Percentiles rank a stretch among this genome's conserved stretches.
These are phyloP conservation scores for Drosophila orosa DNA, from an alignment of 1,140 invertebrate species.

Conservation along the genomic window DNA sequence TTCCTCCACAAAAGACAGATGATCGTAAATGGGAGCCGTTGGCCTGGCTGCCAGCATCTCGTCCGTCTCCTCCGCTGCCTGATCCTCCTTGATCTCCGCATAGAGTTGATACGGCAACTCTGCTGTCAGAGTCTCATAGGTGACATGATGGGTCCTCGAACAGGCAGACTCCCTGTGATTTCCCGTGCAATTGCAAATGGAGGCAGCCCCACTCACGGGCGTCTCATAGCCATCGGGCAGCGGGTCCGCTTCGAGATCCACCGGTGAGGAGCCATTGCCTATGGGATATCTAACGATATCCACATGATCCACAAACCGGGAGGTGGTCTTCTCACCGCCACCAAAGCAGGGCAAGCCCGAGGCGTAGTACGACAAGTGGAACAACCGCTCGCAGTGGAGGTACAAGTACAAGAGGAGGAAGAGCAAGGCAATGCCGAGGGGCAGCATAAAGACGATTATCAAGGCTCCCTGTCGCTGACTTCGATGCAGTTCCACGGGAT, in stretches of 20 bases:
- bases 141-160: conserved; percentile 64
- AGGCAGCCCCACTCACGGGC: conserved; percentile 63
- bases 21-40: conserved; percentile 68
- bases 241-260: conserved; percentile 30
- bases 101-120: conserved; percentile 72
- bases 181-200: conserved; percentile 70
- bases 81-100: conserved; percentile 70
- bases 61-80: background rate
- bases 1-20: conserved; percentile 51
- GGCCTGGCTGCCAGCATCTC: background rate
- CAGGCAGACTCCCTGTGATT: conserved; percentile 52
- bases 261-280: conserved; percentile 44
- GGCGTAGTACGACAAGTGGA: conserved; percentile 75
- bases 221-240: conserved; percentile 72
- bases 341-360: conserved; percentile 59
- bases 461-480: conserved; percentile 71
- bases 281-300: conserved; percentile 75
- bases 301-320: conserved; percentile 71
- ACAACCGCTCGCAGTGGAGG: conserved; percentile 76
- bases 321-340: conserved; percentile 33
- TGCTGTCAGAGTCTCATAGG: conserved; percentile 66
- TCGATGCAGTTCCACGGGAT: conserved; percentile 63
- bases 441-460: conserved; percentile 79
- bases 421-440: conserved; percentile 71
- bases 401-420: conserved; percentile 77